phyloP scores from a whole-genome alignment of 2,797 vertebrate species.

The Agapornis canus region DNA sequence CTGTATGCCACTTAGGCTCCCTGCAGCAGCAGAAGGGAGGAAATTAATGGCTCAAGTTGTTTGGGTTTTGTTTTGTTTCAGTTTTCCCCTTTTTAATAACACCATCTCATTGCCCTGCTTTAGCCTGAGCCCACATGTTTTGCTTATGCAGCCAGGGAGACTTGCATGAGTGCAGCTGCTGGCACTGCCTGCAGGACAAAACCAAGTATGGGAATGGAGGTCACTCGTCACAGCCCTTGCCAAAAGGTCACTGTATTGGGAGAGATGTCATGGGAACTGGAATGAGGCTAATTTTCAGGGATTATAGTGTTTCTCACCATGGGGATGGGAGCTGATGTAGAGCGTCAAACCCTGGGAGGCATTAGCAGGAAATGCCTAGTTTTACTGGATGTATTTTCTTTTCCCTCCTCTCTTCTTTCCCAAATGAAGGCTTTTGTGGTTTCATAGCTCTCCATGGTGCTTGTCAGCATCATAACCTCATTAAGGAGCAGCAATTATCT shows the following conservation, averaged over 20 bases:
- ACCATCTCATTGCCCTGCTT: background rate
- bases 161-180: background rate
- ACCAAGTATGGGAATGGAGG: background rate
- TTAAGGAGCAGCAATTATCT: background rate
- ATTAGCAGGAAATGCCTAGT: background rate
- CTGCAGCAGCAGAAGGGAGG: background rate
- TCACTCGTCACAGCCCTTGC: background rate
- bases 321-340: background rate
- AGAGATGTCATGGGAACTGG: conserved; percentile 44
- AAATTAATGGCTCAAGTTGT: background rate
- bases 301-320: background rate
- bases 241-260: conserved; percentile 11
- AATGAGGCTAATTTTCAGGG: background rate
- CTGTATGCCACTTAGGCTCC: background rate
- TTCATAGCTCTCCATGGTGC: background rate
- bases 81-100: background rate
- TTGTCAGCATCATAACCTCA: accelerated
- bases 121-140: background rate
- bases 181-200: background rate
- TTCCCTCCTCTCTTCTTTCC: background rate
- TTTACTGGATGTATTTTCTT: background rate
- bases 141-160: background rate
- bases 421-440: background rate
- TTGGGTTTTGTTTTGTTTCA: background rate
- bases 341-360: background rate